A percentile compares a stretch with the other conserved stretches of the same genome.
Conservation (phyloP, 1,140 invertebrate species). For the Drosophila ironensis region DNA sequence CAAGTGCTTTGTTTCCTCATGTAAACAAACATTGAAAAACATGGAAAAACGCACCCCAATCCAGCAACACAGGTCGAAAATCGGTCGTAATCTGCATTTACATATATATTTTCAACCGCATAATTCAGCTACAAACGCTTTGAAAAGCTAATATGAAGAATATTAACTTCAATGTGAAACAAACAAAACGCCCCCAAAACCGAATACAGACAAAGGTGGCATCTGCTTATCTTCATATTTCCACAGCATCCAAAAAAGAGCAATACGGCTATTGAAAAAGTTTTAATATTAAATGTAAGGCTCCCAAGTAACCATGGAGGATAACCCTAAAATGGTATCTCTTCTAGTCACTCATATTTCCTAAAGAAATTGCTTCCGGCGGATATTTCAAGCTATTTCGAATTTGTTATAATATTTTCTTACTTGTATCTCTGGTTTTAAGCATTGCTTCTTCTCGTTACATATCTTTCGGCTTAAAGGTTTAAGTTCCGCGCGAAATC, state of each 20-base stretch:
- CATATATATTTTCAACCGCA: no score
- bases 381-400: background rate
- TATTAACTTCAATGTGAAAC: background rate
- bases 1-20: slow-evolving; percentile 23
- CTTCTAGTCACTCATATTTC: no score
- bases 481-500: slow-evolving; percentile 88
- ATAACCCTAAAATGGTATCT: no score
- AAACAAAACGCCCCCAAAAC: background rate
- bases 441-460: slow-evolving; percentile 48
- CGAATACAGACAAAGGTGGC: background rate
- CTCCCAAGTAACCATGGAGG: no score
- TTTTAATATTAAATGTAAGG: no score
- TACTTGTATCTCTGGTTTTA: slow-evolving; percentile 53
- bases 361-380: no score
- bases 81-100: no score
- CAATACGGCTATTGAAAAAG: background rate
- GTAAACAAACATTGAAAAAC: slow-evolving; percentile 10
- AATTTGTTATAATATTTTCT: background rate
- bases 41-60: slow-evolving; percentile 10
- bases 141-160: no score
- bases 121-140: no score
- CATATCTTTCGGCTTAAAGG: slow-evolving; percentile 82
- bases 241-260: background rate
- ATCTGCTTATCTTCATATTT: background rate
- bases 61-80: no score